Evolutionary conservation across 2,113 vertebrate species (phyloP).

Genomic region (Aspiorhynchus laticeps): DNA sequence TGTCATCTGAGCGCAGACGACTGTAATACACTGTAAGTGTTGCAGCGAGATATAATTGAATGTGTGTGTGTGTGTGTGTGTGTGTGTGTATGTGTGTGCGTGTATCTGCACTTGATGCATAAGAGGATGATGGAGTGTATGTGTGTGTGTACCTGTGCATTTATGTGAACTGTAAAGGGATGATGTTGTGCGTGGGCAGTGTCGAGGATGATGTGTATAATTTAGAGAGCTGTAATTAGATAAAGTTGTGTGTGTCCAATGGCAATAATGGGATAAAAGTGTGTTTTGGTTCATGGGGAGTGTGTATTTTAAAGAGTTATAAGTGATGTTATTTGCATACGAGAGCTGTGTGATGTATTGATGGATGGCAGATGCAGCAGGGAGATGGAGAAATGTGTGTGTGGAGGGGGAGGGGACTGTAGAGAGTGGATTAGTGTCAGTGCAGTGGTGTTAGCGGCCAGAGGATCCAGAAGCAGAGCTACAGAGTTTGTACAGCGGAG

Average conservation of each 20-base stretch:
- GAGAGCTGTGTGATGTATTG: background rate
- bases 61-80: background rate
- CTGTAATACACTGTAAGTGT: conserved; percentile 6
- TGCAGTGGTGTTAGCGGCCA: background rate
- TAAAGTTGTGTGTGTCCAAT: background rate
- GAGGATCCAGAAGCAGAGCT: background rate
- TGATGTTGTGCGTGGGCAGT: conserved; percentile 5
- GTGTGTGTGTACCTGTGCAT: conserved; percentile 25
- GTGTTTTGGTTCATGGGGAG: background rate
- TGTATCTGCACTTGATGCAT: conserved; percentile 1
- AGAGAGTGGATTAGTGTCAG: conserved; percentile 26
- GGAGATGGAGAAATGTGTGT: background rate
- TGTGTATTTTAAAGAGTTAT: background rate
- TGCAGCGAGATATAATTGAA: conserved; percentile 18
- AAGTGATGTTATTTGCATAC: conserved; percentile 15
- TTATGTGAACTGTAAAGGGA: background rate
- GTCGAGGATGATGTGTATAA: background rate
- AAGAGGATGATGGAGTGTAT: conserved; percentile 11
- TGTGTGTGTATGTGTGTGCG: background rate
- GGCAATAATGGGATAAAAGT: conserved; percentile 11
- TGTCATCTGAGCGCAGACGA: background rate
- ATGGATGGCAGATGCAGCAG: background rate
- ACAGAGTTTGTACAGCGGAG: background rate
- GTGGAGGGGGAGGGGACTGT: background rate
- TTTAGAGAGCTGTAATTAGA: conserved; percentile 25